phyloP scores from a whole-genome alignment of 92 coral and sea anemone genomes.

The Porites rus region DNA sequence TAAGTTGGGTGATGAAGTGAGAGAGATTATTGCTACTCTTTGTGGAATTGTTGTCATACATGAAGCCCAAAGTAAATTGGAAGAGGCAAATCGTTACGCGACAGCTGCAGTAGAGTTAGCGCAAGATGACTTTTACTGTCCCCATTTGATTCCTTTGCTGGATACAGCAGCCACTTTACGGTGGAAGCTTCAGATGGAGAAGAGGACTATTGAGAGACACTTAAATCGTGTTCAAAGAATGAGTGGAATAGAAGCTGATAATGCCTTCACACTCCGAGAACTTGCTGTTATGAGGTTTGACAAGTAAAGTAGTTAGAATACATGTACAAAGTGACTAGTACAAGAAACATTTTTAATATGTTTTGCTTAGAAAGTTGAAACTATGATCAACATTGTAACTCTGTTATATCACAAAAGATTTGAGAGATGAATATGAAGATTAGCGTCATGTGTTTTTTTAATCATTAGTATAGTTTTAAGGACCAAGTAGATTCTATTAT shows the following conservation, averaged over 20 bases:
- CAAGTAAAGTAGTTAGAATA: slow-evolving; percentile 6
- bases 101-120: slow-evolving; percentile 83
- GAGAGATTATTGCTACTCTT: slow-evolving; percentile 87
- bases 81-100: slow-evolving; percentile 91
- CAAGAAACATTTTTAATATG: background rate
- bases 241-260: slow-evolving; percentile 82
- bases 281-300: slow-evolving; percentile 78
- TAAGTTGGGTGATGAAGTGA: slow-evolving; percentile 83
- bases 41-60: slow-evolving; percentile 87
- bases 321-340: background rate
- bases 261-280: slow-evolving; percentile 86
- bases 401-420: no score
- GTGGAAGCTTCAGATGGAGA: slow-evolving; percentile 76
- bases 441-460: no score
- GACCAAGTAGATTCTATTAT: no score
- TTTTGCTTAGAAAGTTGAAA: no score
- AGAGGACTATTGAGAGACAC: slow-evolving; percentile 64
- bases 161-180: slow-evolving; percentile 75
- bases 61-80: slow-evolving; percentile 75
- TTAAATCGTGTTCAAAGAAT: slow-evolving; percentile 64
- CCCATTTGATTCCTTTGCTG: slow-evolving; percentile 84
- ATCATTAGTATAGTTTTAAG: no score
- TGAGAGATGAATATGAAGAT: no score
- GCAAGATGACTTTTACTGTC: slow-evolving; percentile 61
- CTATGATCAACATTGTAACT: no score